phyloP scores from a whole-genome alignment of 2,113 vertebrate genomes.

The Pitta sordida region DNA sequence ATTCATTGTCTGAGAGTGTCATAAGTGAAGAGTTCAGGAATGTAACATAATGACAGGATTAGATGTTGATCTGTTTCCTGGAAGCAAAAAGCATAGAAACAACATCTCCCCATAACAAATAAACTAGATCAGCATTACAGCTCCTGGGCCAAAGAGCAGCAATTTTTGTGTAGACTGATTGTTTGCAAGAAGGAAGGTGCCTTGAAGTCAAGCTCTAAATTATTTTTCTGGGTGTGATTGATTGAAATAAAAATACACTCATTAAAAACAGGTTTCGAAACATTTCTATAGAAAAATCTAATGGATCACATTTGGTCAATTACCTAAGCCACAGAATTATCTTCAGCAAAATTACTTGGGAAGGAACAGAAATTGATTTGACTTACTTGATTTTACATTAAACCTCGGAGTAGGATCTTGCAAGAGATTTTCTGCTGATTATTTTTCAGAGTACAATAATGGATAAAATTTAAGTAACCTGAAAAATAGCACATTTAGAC shows the following conservation, averaged over 20 bases:
- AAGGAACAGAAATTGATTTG: not conserved
- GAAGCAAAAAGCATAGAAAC: not conserved
- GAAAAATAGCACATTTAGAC: not conserved
- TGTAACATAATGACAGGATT: not conserved
- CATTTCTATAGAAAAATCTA: not conserved
- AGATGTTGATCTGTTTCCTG: not conserved
- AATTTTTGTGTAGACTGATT: not conserved
- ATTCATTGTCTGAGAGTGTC: conserved; percentile 4
- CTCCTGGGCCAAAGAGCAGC: not conserved
- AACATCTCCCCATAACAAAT: not conserved
- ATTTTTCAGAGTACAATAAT: not conserved
- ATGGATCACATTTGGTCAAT: not conserved
- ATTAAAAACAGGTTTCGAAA: not conserved
- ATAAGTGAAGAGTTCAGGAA: not conserved
- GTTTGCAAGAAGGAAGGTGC: not conserved
- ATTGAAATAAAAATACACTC: not conserved
- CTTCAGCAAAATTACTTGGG: not conserved
- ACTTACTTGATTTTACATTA: not conserved
- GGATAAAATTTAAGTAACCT: not conserved
- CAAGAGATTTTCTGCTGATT: not conserved
- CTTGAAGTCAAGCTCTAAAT: not conserved
- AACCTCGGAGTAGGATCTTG: not conserved
- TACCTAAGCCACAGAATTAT: not conserved
- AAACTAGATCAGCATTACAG: not conserved
- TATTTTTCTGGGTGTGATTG: not conserved